Evolutionary conservation across 1,140 invertebrate genomes (phyloP).

Genomic region (Prorops nasuta): DNA sequence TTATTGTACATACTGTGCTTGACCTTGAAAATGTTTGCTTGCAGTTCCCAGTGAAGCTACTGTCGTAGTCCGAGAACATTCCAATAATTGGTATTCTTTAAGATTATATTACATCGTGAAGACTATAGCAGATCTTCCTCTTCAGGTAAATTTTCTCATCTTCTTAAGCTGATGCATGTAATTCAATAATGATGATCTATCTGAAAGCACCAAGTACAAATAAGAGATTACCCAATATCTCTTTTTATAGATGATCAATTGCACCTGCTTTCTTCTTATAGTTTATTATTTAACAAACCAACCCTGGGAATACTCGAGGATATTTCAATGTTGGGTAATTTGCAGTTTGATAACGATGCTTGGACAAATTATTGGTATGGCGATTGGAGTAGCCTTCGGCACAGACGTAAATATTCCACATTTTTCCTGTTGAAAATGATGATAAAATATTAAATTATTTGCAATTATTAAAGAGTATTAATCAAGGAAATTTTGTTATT

Average conservation of each 20-base stretch:
- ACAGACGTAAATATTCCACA: conserved; percentile 59
- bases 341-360: conserved; percentile 72
- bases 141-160: too few species aligned
- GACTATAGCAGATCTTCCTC: conserved; percentile 83
- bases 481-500: conserved; percentile 19
- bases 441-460: neutral
- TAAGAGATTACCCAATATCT: too few species aligned
- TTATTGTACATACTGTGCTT: too few species aligned
- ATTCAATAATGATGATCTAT: too few species aligned
- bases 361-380: conserved; percentile 75
- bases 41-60: conserved; percentile 79
- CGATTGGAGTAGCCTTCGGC: conserved; percentile 70
- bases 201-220: too few species aligned
- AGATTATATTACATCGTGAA: conserved; percentile 81
- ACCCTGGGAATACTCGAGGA: conserved; percentile 66
- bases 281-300: conserved; percentile 83
- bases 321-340: conserved; percentile 69
- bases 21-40: too few species aligned
- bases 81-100: conserved; percentile 88
- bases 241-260: conserved; percentile 66
- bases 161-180: conserved; percentile 83
- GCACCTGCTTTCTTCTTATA: conserved; percentile 71
- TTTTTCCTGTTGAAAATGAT: neutral
- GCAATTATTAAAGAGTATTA: too few species aligned
- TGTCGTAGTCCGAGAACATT: conserved; percentile 84